phyloP scores from a whole-genome alignment of 1,140 invertebrate genomes.

The Drosophila melanogaster region DNA sequence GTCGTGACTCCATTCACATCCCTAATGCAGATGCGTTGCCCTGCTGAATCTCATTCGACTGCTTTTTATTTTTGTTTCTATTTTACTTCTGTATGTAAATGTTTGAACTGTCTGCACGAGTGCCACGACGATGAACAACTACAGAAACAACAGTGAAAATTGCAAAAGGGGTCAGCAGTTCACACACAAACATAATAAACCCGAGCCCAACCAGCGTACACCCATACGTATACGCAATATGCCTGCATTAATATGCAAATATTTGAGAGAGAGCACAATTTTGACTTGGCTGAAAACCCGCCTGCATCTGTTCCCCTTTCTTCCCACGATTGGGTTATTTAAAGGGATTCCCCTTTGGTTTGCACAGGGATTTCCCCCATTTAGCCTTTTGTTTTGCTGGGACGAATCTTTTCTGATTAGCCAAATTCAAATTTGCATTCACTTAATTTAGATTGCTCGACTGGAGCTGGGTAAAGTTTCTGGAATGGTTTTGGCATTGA shows the following conservation, averaged over 20 bases:
- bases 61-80: constrained; percentile 33
- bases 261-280: constrained; percentile 61
- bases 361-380: constrained; percentile 13
- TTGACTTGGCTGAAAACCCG: constrained; percentile 33
- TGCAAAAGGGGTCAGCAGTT: constrained; percentile 62
- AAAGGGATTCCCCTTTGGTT: constrained; percentile 1
- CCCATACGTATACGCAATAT: constrained; percentile 34
- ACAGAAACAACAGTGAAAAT: constrained; percentile 34
- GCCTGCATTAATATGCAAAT: constrained; percentile 78
- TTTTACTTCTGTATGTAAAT: constrained; percentile 66
- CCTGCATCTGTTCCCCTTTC: constrained; percentile 14
- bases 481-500: not conserved
- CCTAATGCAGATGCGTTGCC: constrained; percentile 50
- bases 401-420: constrained; percentile 24
- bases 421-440: constrained; percentile 53
- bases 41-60: constrained; percentile 26
- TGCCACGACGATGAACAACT: constrained; percentile 57
- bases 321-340: constrained; percentile 2
- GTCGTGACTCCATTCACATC: constrained; percentile 42
- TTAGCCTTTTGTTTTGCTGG: constrained; percentile 18
- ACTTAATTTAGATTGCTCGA: constrained; percentile 42
- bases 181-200: constrained; percentile 54
- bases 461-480: not conserved
- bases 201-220: constrained; percentile 21
- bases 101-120: constrained; percentile 79